Base-by-base conservation (phyloP, 2,888 invertebrate genomes). In the Sesia apiformis region DNA sequence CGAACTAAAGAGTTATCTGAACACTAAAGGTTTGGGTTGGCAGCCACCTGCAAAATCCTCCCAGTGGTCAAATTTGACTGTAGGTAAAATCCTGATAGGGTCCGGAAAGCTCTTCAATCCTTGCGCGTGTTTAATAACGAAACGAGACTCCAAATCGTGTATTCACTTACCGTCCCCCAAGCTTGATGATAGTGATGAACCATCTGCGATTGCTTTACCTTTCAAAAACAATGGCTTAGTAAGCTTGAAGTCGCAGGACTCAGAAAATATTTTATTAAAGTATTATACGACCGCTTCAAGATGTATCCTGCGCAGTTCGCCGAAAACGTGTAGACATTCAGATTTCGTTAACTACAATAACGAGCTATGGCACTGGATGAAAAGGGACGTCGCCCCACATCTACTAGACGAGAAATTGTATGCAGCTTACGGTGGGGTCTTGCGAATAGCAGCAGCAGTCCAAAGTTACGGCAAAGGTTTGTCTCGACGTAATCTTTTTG, bases 351-450 rank as follows among this genome's bases (percentile, higher is more conserved):
- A 74, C 61, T 87, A 87, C 53, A 85, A 88, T 58, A 84, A 80
- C 54, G 84, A 83, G 39, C 60, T 89, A 49, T 88, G 88, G 87
- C 80, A 82, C 57, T 89, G 87, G 87, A 80, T 89, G 84, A 85
- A 86, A 60, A 74, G 76, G 8, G 79, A 84, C 5, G 78, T 89
- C 0, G 84, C 87, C 3, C 80, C 85, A 4, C 86, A 81, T 60
- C 70, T 89, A 4, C 61, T 67, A 2, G 86, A 88, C 50, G 88
- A 87, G 55, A 76, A 78, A 52, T 64, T 87, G 46, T 89, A 84
- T 54, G 64, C 81, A 6, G 86, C 87, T 4, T 88, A 77, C 54
- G 87, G 86, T 0, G 87, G 88, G 3, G 69, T 85, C 2, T 62
- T 89, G 51, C 70, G 86, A 55, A 75, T 89, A 67, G 88, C 85